Evolutionary conservation across 2,888 invertebrate species (phyloP).

Genomic region (Cynaeus angustus): DNA sequence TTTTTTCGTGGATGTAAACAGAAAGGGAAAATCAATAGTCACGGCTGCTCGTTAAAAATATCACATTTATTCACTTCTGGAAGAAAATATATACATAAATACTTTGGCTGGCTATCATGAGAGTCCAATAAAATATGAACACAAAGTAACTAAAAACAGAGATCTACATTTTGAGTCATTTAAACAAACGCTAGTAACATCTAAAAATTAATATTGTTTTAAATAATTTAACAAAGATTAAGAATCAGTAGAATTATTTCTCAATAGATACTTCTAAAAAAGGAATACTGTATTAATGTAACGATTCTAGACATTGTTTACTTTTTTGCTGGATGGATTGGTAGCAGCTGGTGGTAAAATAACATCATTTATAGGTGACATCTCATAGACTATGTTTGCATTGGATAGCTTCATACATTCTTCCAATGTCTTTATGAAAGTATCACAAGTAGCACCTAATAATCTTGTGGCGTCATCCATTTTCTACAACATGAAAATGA

Average conservation of each 20-base stretch:
- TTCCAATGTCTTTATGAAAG: constrained; percentile 87
- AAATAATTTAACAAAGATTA: constrained; percentile 12
- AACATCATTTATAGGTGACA: constrained; percentile 60
- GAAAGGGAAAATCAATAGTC: constrained; percentile 49
- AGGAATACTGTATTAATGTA: constrained; percentile 6
- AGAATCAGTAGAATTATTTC: constrained; percentile 38
- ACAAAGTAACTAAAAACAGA: constrained; percentile 32
- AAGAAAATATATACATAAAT: constrained; percentile 47
- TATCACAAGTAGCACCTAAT: constrained; percentile 86
- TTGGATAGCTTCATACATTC: constrained; percentile 82
- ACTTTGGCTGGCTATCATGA: constrained; percentile 45
- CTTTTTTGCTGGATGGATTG: constrained; percentile 63
- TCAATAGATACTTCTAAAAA: constrained; percentile 37
- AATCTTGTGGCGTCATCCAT: constrained; percentile 83
- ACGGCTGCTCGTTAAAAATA: constrained; percentile 45
- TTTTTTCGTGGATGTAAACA: constrained; percentile 57
- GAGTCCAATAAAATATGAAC: constrained; percentile 13
- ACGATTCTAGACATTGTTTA: constrained; percentile 33
- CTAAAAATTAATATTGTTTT: constrained; percentile 6
- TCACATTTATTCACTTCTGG: constrained; percentile 50
- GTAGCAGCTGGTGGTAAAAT: constrained; percentile 58
- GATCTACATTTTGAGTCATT: constrained; percentile 16
- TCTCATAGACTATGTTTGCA: constrained; percentile 68
- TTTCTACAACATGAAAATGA: constrained; percentile 74
- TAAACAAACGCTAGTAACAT: constrained; percentile 17